These are phyloP conservation scores for Apotomis turbidana DNA, from an alignment of 2,888 invertebrate species.

Conservation along the genomic window DNA sequence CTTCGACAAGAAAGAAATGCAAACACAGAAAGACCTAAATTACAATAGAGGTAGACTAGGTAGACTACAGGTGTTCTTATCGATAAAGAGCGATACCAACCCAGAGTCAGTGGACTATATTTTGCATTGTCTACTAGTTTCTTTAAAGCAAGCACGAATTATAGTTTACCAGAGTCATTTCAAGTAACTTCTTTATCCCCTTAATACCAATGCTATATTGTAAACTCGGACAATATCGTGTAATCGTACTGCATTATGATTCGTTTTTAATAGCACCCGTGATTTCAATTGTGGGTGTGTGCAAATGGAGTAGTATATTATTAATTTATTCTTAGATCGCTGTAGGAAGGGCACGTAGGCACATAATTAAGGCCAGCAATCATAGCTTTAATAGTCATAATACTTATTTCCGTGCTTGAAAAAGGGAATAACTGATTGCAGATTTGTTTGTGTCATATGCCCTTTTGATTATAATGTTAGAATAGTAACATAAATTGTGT, in stretches of 20 bases:
- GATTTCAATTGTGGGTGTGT: slow-evolving; percentile 13
- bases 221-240: background rate
- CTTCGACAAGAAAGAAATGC: too few species aligned
- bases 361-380: slow-evolving; percentile 17
- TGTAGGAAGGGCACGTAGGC: slow-evolving; percentile 25
- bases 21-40: too few species aligned
- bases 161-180: too few species aligned
- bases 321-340: slow-evolving; percentile 5
- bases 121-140: too few species aligned
- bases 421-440: too few species aligned
- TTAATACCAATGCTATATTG: too few species aligned
- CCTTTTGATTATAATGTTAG: background rate
- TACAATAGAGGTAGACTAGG: too few species aligned
- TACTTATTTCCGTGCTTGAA: background rate
- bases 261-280: slow-evolving; percentile 22
- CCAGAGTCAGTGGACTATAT: too few species aligned
- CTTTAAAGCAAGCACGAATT: too few species aligned
- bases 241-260: slow-evolving; percentile 11
- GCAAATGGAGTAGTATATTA: slow-evolving; percentile 1
- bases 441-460: background rate
- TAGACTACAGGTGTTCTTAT: too few species aligned
- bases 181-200: too few species aligned
- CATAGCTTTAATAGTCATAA: slow-evolving; percentile 6
- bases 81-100: too few species aligned
- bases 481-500: background rate